These are phyloP conservation scores for Syngnathus rostellatus DNA, from an alignment of 2,797 vertebrate species.

Conservation along the genomic window DNA sequence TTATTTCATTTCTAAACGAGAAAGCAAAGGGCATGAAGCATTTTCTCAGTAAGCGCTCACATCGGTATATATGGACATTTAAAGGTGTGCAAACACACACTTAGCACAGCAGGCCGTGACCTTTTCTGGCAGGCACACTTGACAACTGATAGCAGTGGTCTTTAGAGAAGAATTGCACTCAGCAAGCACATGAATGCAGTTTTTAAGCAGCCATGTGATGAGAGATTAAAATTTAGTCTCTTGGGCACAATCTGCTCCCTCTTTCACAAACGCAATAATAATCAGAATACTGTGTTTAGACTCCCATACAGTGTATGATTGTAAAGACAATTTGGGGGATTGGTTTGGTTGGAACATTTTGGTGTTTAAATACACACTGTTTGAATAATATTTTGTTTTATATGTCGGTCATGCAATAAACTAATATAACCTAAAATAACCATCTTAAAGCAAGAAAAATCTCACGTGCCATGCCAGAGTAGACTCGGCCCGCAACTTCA, in stretches of 20 bases:
- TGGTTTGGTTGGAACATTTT: no score
- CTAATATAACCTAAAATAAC: no score
- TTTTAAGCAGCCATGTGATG: neutral
- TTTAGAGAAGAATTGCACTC: slow-evolving; percentile 25
- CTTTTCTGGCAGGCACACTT: slow-evolving; percentile 32
- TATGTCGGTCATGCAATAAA: no score
- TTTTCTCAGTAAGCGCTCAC: neutral
- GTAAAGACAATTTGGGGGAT: no score
- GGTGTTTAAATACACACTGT: no score
- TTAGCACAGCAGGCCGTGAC: slow-evolving; percentile 42
- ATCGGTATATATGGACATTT: neutral
- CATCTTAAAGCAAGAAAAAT: no score
- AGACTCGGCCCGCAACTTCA: no score
- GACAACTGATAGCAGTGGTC: slow-evolving; percentile 20
- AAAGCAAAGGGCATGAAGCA: neutral
- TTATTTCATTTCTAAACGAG: neutral
- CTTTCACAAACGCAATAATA: neutral
- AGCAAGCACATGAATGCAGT: neutral
- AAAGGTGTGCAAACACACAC: slow-evolving; percentile 9
- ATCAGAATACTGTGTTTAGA: no score
- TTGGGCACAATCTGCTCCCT: neutral
- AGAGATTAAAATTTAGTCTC: neutral
- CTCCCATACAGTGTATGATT: no score
- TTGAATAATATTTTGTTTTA: no score
- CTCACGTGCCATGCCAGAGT: no score